Percentiles rank a stretch among this genome's conserved stretches.
phyloP scores from a whole-genome alignment of 1,140 invertebrate species.

The Drosophila suzukii region DNA sequence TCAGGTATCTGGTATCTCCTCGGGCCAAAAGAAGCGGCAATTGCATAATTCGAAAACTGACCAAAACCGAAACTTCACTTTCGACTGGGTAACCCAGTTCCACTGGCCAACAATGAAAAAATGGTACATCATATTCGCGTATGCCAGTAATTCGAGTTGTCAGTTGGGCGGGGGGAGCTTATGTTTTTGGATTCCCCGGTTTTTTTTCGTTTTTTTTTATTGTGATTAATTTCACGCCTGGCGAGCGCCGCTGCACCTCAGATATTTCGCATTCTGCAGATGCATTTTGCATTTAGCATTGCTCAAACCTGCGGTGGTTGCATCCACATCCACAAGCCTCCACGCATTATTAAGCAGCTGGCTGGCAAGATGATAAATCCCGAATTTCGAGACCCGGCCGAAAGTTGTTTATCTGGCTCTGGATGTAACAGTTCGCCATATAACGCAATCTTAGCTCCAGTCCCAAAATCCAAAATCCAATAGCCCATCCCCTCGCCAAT shows the following conservation, averaged over 20 bases:
- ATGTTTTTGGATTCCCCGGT: slow-evolving; percentile 13
- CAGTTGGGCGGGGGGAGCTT: slow-evolving; percentile 27
- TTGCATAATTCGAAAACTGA: slow-evolving; percentile 62
- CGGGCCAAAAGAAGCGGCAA: slow-evolving; percentile 33
- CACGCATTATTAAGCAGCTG: slow-evolving; percentile 79
- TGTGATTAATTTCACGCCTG: slow-evolving; percentile 75
- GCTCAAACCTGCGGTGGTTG: slow-evolving; percentile 19
- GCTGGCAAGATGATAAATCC: slow-evolving; percentile 54
- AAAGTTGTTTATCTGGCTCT: slow-evolving; percentile 58
- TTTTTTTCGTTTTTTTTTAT: slow-evolving; percentile 24
- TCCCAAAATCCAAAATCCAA: not conserved
- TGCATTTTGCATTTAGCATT: slow-evolving; percentile 54
- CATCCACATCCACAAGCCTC: slow-evolving; percentile 48
- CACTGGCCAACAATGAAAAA: slow-evolving; percentile 50
- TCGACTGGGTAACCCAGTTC: slow-evolving; percentile 77
- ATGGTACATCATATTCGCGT: slow-evolving; percentile 63
- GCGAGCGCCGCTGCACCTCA: slow-evolving; percentile 47
- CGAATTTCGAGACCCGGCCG: slow-evolving; percentile 49
- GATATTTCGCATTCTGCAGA: slow-evolving; percentile 63
- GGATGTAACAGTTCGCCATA: slow-evolving; percentile 37
- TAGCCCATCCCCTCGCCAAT: slow-evolving; percentile 43
- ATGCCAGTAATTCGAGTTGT: slow-evolving; percentile 70
- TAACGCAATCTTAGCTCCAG: slow-evolving; percentile 50
- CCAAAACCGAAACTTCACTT: slow-evolving; percentile 65
- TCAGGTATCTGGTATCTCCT: slow-evolving; percentile 33